phyloP scores from a whole-genome alignment of 2,888 invertebrate species.

The Heliothis peltigera region DNA sequence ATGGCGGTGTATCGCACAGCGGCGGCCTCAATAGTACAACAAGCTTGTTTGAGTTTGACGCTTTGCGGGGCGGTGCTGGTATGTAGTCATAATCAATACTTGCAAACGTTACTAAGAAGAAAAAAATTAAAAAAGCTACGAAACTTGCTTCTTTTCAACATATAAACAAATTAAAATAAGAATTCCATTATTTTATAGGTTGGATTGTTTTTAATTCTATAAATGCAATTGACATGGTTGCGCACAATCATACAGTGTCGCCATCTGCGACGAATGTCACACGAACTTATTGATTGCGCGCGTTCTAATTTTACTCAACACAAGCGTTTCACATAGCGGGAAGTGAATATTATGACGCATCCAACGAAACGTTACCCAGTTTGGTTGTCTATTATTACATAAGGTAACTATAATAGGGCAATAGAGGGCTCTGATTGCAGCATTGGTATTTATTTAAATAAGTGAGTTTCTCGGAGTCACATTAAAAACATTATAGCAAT shows the following conservation, averaged over 20 bases:
- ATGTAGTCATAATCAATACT: conserved; percentile 57
- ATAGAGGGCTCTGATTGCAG: conserved; percentile 78
- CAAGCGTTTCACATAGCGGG: conserved; percentile 48
- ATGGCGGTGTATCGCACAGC: conserved; percentile 83
- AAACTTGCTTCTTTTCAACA: neutral
- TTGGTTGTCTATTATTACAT: conserved; percentile 68
- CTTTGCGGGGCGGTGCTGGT: conserved; percentile 25
- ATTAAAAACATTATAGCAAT: too few relatives aligned
- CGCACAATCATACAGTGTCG: conserved; percentile 68
- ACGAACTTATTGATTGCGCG: conserved; percentile 78
- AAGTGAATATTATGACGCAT: conserved; percentile 67
- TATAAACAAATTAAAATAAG: neutral
- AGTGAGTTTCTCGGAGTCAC: too few relatives aligned
- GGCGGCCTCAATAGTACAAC: conserved; percentile 69
- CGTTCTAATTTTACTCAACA: conserved; percentile 74
- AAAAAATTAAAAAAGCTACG: neutral
- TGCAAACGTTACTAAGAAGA: neutral
- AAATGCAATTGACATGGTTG: conserved; percentile 55
- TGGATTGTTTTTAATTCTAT: neutral
- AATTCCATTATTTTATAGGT: neutral
- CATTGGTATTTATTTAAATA: too few relatives aligned
- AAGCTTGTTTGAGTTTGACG: conserved; percentile 55
- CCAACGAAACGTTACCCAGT: conserved; percentile 64
- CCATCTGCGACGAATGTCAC: conserved; percentile 73
- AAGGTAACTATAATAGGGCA: conserved; percentile 67